A percentile compares a stretch with the other conserved stretches of the same genome.
phyloP scores from a whole-genome alignment of 1,140 invertebrate species.

The Bombus waltoni region DNA sequence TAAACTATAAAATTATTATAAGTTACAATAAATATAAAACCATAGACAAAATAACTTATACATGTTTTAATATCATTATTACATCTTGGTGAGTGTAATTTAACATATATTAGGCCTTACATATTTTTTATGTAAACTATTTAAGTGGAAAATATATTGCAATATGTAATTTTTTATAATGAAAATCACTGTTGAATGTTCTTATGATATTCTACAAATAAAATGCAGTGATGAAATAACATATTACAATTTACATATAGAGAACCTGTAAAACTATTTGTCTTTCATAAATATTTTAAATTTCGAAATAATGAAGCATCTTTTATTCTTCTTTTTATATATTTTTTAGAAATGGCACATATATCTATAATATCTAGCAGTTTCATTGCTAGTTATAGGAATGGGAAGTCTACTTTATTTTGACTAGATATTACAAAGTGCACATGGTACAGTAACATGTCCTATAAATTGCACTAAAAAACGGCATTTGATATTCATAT shows the following conservation, averaged over 20 bases:
- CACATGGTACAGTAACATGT: constrained; percentile 43
- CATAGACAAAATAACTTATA: neutral
- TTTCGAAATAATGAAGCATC: neutral
- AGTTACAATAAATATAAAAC: constrained; percentile 30
- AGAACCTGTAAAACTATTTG: neutral
- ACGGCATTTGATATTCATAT: constrained; percentile 34
- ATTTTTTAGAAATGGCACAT: constrained; percentile 8
- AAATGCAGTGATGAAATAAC: neutral
- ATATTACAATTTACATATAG: neutral
- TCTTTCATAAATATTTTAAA: constrained; percentile 24
- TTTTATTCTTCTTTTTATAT: neutral
- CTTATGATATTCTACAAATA: constrained; percentile 10
- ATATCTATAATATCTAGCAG: neutral
- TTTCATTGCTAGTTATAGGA: constrained; percentile 10
- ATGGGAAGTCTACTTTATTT: constrained; percentile 31
- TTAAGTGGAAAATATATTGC: neutral
- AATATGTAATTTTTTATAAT: constrained; percentile 4
- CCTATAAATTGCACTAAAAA: constrained; percentile 58
- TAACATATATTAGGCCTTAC: constrained; percentile 21
- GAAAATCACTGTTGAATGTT: neutral
- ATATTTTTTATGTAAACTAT: constrained; percentile 1
- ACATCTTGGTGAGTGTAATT: neutral
- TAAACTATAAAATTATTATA: constrained; percentile 45
- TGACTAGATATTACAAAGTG: constrained; percentile 58
- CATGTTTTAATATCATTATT: neutral